phyloP scores from a whole-genome alignment of 2,113 vertebrate species.

The Anoplopoma fimbria region DNA sequence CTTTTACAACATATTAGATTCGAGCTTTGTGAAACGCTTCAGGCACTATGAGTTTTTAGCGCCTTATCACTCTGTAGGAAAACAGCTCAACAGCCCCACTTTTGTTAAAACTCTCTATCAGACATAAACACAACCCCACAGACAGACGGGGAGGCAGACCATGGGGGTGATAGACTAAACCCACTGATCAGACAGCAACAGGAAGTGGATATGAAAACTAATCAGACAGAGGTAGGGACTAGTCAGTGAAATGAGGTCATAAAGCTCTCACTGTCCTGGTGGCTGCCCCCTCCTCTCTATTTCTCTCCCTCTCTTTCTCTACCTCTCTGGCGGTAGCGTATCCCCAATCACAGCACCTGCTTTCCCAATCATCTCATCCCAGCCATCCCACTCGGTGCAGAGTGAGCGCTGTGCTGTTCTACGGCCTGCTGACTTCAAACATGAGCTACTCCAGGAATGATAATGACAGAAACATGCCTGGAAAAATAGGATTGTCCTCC shows the following conservation, averaged over 20 bases:
- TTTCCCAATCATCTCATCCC: constrained; percentile 78
- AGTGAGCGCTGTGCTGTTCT: constrained; percentile 77
- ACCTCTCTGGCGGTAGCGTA: constrained; percentile 45
- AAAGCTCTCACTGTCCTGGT: constrained; percentile 16
- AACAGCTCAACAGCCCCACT: not conserved
- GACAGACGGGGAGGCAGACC: constrained; percentile 15
- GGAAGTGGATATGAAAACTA: constrained; percentile 59
- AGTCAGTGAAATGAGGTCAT: constrained; percentile 51
- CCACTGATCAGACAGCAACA: constrained; percentile 41
- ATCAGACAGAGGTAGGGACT: constrained; percentile 43
- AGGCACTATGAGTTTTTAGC: not conserved
- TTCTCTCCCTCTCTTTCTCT: constrained; percentile 28
- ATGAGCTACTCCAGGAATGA: constrained; percentile 86
- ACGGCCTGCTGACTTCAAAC: constrained; percentile 83
- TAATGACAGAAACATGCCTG: constrained; percentile 88
- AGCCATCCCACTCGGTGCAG: constrained; percentile 66
- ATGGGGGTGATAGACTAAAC: constrained; percentile 46
- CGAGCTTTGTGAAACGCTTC: not conserved
- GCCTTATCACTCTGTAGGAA: not conserved
- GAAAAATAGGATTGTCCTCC: constrained; percentile 77
- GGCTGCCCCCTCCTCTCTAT: constrained; percentile 24
- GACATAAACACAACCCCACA: constrained; percentile 41
- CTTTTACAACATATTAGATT: not conserved
- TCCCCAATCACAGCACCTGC: constrained; percentile 76
- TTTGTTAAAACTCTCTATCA: constrained; percentile 3